Base-by-base conservation (phyloP, 2,113 vertebrate species). In the Agapornis roseicollis region DNA sequence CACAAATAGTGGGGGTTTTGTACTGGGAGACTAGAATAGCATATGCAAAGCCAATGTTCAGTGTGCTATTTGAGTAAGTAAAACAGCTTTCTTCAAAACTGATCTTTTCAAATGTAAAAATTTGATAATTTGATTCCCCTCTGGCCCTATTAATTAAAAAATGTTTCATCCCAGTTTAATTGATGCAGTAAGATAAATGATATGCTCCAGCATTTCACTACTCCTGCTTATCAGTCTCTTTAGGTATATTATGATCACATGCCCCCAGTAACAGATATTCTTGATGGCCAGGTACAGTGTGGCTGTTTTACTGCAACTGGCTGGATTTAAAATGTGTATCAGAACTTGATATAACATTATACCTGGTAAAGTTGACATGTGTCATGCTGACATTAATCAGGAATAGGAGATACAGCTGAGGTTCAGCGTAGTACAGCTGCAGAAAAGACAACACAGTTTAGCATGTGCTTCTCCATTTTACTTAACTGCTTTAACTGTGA, bases 41-140 rank as follows among this genome's bases (percentile, higher is more conserved):
- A 17, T 66, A 27, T 63, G 10, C 3, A 23, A 42, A 70, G 6
- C 44, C 7, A 7, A 11, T 53, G 29, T 85, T 91, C 53, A 1
- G 0, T 13, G 1, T 84, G 17, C 17, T 58, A 17, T 42, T 61
- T 52, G 44, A 76, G 58, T 37, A 7, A 42, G 15, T 60, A 41
- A 92, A 80, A 68, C n/a, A 56, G 8, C 17, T 66, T 78, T 64
- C 25, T 64, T 76, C 25, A 80, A 68, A 85, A 60, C 10, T 46
- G 5, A 14, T 19, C 5, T n/a, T 53, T 53, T 71, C 17, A 18
- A 17, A 25, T 27, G 27, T 44, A 42, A 47, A 69, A 46, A 31
- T 11, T 28, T 52, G 5, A 18, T 28, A 5, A 7, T 15, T 58
- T 58, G 13, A 58, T 11, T 42, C 3, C 0, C 6, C 5, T 2